A percentile compares a stretch with the other conserved stretches of the same genome.
phyloP scores from a whole-genome alignment of 2,113 vertebrate species.

The Mus musculus region DNA sequence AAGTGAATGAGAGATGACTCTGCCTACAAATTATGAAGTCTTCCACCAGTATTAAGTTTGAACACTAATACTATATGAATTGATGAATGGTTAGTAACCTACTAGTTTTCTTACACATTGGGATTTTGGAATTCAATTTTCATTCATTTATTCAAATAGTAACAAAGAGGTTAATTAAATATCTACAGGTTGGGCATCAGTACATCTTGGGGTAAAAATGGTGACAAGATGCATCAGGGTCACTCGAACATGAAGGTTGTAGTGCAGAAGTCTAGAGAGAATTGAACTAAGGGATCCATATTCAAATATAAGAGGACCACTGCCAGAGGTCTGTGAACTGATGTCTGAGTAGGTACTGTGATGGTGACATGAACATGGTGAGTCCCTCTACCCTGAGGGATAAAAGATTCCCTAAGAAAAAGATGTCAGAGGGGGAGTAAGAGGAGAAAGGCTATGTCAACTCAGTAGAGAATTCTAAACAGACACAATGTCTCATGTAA shows the following conservation, averaged over 20 bases:
- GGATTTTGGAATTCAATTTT: not conserved
- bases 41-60: not conserved
- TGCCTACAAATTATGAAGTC: not conserved
- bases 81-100: not conserved
- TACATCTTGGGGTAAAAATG: not conserved
- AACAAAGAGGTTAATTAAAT: not conserved
- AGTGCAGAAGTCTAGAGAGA: not conserved
- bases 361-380: not conserved
- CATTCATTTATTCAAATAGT: not conserved
- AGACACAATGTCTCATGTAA: not conserved
- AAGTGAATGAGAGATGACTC: not conserved
- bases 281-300: not conserved
- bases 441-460: not conserved
- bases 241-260: not conserved
- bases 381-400: not conserved
- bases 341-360: not conserved
- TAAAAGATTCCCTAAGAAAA: not conserved
- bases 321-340: not conserved
- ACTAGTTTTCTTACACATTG: not conserved
- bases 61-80: not conserved
- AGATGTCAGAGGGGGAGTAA: not conserved
- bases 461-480: slow-evolving; percentile 10
- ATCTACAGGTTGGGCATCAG: too few relatives aligned
- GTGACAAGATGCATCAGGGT: not conserved
- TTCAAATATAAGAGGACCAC: not conserved